Conservation (phyloP, 2,113 vertebrate species). For the Dicrurus megarhynchus region DNA sequence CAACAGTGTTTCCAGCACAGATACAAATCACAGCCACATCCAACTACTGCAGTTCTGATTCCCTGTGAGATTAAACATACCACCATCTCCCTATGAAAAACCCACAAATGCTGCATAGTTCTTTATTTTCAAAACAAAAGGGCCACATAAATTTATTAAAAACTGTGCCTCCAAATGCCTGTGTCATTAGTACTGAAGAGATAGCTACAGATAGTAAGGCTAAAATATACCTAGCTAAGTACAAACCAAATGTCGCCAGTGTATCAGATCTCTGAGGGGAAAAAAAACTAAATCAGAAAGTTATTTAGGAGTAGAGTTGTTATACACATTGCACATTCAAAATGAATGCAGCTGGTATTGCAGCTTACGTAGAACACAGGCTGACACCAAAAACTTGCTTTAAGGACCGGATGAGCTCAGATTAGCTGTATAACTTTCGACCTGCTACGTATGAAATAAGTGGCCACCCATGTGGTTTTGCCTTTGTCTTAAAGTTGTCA, state of each 20-base stretch:
- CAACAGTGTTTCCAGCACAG: neutral
- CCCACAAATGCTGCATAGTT: accelerated
- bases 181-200: neutral
- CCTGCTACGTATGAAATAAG: neutral
- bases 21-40: neutral
- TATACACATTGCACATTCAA: neutral
- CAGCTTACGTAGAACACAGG: neutral
- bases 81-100: neutral
- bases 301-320: neutral
- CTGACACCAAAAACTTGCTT: neutral
- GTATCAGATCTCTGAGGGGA: neutral
- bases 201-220: neutral
- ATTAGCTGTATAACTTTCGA: neutral
- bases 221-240: neutral
- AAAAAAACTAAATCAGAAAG: neutral
- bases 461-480: neutral
- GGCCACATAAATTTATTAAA: neutral
- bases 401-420: neutral
- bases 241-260: neutral
- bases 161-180: neutral
- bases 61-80: neutral
- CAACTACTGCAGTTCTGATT: neutral
- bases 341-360: neutral
- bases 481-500: neutral
- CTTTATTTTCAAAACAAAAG: neutral